Evolutionary conservation across 2,113 vertebrate genomes (phyloP), one percentile per base, ranked within the genome.

Genomic region (Onychostruthus taczanowskii): DNA sequence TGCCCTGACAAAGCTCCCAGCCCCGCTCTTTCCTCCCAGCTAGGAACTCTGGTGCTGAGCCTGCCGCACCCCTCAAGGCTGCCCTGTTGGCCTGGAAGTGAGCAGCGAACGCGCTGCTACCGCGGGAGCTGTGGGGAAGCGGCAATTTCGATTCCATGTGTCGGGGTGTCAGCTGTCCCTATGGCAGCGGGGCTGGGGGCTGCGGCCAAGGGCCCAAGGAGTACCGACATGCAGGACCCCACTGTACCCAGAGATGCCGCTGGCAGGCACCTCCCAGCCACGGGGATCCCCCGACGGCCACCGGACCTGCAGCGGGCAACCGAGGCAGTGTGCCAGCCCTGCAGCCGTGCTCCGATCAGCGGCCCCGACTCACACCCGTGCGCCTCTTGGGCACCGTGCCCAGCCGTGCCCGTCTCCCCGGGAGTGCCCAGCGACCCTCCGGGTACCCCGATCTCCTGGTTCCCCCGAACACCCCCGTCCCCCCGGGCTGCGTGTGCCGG

Each of bases 101-200:
- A 76, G 83, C 30, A 2, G 21, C 26, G 16, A 67, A 31, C 1
- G 2, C 8, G 10, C 9, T n/a, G 41, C 27, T 56, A 11, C 37
- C 0, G 2, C 3, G 1, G 80, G 31, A 23, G 24, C 47, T 85
- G 39, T 2, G 3, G 12, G 58, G 68, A 56, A 82, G 49, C 21
- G 1, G 24, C 3, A 16, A 23, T 56, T 61, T 31, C 10, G 1
- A 20, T 56, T 37, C 47, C 35, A 3, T 0, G 2, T 3, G 11
- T 23, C 21, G 4, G 47, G 39, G 19, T 61, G 59, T 50, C 15
- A 3, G 26, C 17, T 22, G 21, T 12, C n/a, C 35, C 37, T 17
- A 1, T 2, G 30, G 22, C 82, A n/a, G 44, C 1, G 14, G 64
- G 28, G 27, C 24, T 15, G 5, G 4, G 10, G 22, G 31, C 35